Evolutionary conservation across 1,140 invertebrate genomes (phyloP).

Genomic region (Drosophila sturtevanti): DNA sequence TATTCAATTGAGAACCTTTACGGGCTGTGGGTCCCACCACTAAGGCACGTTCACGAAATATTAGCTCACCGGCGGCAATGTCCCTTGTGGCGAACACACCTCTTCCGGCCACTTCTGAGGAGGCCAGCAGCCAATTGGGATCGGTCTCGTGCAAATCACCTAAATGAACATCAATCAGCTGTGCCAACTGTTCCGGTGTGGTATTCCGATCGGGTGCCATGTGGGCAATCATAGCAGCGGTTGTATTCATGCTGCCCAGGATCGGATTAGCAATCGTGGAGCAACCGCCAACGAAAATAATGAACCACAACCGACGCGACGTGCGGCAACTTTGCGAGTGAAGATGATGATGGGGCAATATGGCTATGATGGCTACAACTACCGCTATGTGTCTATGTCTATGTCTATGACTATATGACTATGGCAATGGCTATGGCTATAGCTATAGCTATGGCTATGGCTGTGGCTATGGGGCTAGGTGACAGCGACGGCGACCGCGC

Average conservation of each 20-base stretch:
- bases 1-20: conserved; percentile 74
- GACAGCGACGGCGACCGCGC: conserved; percentile 13
- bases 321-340: conserved; percentile 64
- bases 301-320: conserved; percentile 39
- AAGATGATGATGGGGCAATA: conserved; percentile 38
- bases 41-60: conserved; percentile 87
- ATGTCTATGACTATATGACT: conserved; percentile 6
- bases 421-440: conserved; percentile 8
- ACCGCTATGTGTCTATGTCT: conserved; percentile 8
- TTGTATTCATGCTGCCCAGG: conserved; percentile 54
- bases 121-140: conserved; percentile 71
- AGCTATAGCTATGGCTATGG: conserved; percentile 5
- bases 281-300: background rate
- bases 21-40: conserved; percentile 85
- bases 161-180: conserved; percentile 71
- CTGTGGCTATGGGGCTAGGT: conserved; percentile 11
- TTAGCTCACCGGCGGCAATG: conserved; percentile 86
- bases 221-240: conserved; percentile 60
- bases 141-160: conserved; percentile 65
- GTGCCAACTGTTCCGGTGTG: conserved; percentile 73
- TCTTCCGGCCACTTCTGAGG: conserved; percentile 81
- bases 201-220: conserved; percentile 67
- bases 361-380: conserved; percentile 36
- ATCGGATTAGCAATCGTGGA: conserved; percentile 7
- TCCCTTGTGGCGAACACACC: conserved; percentile 87